Percentiles rank a stretch among this genome's conserved stretches.
These are phyloP conservation scores for Mareca penelope DNA, from an alignment of 2,797 vertebrate genomes.

Conservation along the genomic window DNA sequence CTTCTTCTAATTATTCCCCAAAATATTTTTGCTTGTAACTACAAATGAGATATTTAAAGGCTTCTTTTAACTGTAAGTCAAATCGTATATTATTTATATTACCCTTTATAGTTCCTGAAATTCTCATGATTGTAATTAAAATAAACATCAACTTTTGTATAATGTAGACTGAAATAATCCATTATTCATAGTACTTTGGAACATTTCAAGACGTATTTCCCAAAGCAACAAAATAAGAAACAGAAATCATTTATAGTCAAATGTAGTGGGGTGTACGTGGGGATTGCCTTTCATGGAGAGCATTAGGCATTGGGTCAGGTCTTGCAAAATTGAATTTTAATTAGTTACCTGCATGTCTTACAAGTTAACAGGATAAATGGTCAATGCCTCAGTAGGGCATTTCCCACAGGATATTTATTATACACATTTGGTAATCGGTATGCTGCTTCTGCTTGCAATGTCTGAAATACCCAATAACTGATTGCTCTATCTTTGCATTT, in stretches of 20 bases:
- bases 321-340: constrained; percentile 61
- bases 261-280: neutral
- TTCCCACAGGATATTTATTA: constrained; percentile 18
- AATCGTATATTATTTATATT: neutral
- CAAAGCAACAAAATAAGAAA: constrained; percentile 12
- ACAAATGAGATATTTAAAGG: neutral
- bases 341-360: constrained; percentile 46
- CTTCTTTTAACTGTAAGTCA: neutral
- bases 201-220: neutral
- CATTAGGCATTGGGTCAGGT: constrained; percentile 16
- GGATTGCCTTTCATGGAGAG: neutral
- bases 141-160: neutral
- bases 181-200: constrained; percentile 16
- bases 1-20: neutral
- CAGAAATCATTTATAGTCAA: neutral
- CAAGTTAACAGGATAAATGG: constrained; percentile 31
- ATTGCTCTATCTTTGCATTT: neutral
- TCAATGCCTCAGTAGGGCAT: neutral
- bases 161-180: neutral
- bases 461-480: neutral
- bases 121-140: constrained; percentile 1
- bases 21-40: neutral
- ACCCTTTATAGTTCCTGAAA: neutral
- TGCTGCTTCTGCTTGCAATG: neutral
- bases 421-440: neutral